Evolutionary conservation across 2,113 vertebrate species (phyloP), one percentile per base, ranked within the genome.

Genomic region (Chinchilla lanigera): DNA sequence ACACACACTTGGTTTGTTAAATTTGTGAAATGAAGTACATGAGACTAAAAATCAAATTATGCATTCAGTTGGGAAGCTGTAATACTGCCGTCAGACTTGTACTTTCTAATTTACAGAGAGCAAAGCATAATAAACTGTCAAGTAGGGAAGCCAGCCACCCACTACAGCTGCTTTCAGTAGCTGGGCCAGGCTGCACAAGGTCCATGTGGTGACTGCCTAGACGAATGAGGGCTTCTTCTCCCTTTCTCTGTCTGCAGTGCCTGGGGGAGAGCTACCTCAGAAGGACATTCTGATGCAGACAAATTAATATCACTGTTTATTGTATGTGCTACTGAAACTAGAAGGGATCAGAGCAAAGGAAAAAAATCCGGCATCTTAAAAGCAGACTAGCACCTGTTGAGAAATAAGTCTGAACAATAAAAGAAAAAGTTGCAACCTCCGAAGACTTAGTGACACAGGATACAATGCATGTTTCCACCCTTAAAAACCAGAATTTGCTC

Each of bases 1-100:
- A 52, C 26, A 93, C 65, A 78, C 0, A 0, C n/a, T 92, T 2
- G 77, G 30, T 69, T 97, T 78, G 92, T 69, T 88, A 67, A 86
- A 56, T 94, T 97, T 52, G 95, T 85, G 41, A 96, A 96, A 97
- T 0, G 86, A 38, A 95, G 65, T 96, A 93, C 9, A 84, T 0
- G 61, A 73, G 3, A 92, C 96, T 96, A 95, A 67, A 77, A 98
- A 97, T 82, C 71, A 92, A 97, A 96, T 96, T 91, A 77, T 5
- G 24, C 8, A 97, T 96, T 95, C 19, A 83, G 71, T 84, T 93
- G 44, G 90, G 35, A 90, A 94, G 41, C 30, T 82, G 7, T 41
- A 90, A 82, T 16, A 52, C 11, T 92, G 19, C 58, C 93, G 5
- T 35, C 56, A 95, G 71, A 96, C 97, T 94, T 95, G 50, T 35